A percentile compares a stretch with the other conserved stretches of the same genome.
Conservation (phyloP, 2,113 vertebrate species). For the Ramphastos sulfuratus region DNA sequence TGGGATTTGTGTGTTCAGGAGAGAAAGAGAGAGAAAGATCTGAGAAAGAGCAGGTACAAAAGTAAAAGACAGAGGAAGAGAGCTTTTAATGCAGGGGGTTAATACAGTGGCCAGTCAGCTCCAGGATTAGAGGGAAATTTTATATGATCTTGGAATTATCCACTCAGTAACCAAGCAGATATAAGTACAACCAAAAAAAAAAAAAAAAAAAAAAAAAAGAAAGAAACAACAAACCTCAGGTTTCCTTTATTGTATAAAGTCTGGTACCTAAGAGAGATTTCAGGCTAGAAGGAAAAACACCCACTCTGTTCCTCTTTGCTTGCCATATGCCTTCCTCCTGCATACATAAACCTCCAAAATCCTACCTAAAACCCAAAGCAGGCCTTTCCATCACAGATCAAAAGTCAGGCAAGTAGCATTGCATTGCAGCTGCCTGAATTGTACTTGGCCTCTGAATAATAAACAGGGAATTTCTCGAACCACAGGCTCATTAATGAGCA, state of each 20-base stretch:
- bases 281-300: not conserved
- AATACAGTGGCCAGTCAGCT: not conserved
- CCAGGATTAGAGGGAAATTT: slow-evolving; percentile 1
- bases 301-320: not conserved
- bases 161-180: not conserved
- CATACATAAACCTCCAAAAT: not conserved
- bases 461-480: slow-evolving; percentile 76
- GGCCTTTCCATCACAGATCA: slow-evolving; percentile 65
- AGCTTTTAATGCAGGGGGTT: not conserved
- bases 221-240: not conserved
- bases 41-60: not conserved
- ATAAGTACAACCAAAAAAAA: not conserved
- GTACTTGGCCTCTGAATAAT: slow-evolving; percentile 74
- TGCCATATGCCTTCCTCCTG: not conserved
- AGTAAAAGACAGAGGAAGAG: not conserved
- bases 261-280: not conserved
- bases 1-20: not conserved
- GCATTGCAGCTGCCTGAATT: slow-evolving; percentile 69
- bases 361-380: not conserved
- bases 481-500: slow-evolving; percentile 76
- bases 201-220: too few species aligned
- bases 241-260: not conserved
- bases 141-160: slow-evolving; percentile 11
- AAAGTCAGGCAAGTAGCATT: slow-evolving; percentile 58
- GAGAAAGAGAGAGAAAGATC: not conserved